Conservation (phyloP, 2,888 invertebrate genomes). For the Scaptomyza polygonia region DNA sequence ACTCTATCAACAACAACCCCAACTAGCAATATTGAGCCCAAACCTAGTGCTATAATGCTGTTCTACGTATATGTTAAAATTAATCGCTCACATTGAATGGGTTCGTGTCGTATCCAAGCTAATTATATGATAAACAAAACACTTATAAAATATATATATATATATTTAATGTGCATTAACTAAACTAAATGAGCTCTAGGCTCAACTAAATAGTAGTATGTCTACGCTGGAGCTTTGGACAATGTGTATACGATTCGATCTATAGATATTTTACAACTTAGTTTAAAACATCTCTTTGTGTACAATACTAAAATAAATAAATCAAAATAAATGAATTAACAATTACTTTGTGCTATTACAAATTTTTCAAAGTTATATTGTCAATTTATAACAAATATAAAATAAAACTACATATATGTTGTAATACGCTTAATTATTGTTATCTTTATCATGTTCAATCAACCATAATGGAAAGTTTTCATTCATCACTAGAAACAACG, state of each 20-base stretch:
- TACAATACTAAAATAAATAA: constrained; percentile 45
- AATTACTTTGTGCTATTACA: constrained; percentile 25
- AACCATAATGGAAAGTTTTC: constrained; percentile 10
- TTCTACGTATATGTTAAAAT: constrained; percentile 14
- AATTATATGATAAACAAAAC: constrained; percentile 15
- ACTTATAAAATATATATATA: constrained; percentile 30
- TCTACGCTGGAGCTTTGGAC: constrained; percentile 28
- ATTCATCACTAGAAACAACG: constrained; percentile 14
- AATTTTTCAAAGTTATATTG: constrained; percentile 22
- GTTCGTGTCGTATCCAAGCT: constrained; percentile 39
- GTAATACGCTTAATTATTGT: background rate
- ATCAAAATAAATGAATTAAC: constrained; percentile 33
- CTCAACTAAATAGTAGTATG: constrained; percentile 28
- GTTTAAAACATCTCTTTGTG: constrained; percentile 46
- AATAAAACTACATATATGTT: constrained; percentile 12
- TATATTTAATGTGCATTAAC: constrained; percentile 51
- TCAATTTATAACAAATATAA: constrained; percentile 21
- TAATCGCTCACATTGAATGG: constrained; percentile 44
- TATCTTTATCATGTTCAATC: constrained; percentile 8
- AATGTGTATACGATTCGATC: constrained; percentile 66
- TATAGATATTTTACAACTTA: constrained; percentile 49
- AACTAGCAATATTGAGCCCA: constrained; percentile 40
- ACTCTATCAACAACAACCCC: constrained; percentile 31
- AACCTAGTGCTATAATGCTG: constrained; percentile 25
- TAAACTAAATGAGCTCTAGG: constrained; percentile 45